A percentile compares a stretch with the other conserved stretches of the same genome.
Evolutionary conservation across 2,113 vertebrate species (phyloP).

Genomic region (Alosa alosa): DNA sequence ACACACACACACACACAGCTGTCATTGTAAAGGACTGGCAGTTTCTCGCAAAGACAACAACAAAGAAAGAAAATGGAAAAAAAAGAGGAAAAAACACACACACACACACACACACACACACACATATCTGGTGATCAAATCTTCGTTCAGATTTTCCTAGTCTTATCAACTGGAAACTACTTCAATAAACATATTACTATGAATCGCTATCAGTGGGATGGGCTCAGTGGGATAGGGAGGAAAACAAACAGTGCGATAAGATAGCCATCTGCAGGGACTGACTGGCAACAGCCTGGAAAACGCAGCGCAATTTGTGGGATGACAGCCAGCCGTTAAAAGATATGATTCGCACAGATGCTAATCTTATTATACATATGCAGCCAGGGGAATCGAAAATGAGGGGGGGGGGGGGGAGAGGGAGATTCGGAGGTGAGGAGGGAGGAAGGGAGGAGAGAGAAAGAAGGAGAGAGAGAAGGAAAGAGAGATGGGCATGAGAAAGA

Average conservation of each 20-base stretch:
- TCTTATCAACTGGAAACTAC: constrained; percentile 64
- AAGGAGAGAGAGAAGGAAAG: background rate
- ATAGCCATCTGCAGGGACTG: constrained; percentile 66
- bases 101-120: too few relatives aligned
- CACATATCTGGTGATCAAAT: constrained; percentile 52
- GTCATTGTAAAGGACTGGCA: constrained; percentile 33
- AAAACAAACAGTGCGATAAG: constrained; percentile 73
- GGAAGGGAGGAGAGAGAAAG: constrained; percentile 27
- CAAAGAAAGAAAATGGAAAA: too few relatives aligned
- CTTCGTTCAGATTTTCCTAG: constrained; percentile 54
- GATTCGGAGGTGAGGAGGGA: background rate
- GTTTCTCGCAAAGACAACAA: constrained; percentile 38
- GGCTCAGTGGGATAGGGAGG: constrained; percentile 60
- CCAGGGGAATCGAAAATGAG: constrained; percentile 28
- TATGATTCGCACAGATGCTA: constrained; percentile 46
- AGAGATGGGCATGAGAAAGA: background rate
- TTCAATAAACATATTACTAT: constrained; percentile 71
- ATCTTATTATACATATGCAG: constrained; percentile 62
- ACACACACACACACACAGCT: constrained; percentile 31
- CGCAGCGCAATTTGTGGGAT: constrained; percentile 41
- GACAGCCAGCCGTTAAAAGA: constrained; percentile 44
- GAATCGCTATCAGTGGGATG: constrained; percentile 58
- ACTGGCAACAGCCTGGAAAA: constrained; percentile 54
- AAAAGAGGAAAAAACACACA: too few relatives aligned
- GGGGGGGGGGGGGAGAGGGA: constrained; percentile 12